These are phyloP conservation scores for Chamaea fasciata DNA, from an alignment of 2,113 vertebrate species.

Conservation along the genomic window DNA sequence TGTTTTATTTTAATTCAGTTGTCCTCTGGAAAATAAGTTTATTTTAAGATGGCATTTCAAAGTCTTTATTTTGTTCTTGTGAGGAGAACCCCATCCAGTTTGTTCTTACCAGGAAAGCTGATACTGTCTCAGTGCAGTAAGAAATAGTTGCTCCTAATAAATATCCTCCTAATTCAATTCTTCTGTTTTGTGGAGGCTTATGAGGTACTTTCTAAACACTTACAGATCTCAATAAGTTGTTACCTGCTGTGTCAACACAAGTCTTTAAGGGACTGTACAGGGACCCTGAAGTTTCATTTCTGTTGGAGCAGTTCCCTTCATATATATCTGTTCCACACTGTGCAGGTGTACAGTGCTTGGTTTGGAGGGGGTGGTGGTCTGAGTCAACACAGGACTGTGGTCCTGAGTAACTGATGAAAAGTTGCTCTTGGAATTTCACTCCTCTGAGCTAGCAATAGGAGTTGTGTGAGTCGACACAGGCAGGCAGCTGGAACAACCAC, in stretches of 20 bases:
- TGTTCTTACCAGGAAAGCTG: not conserved
- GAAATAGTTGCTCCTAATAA: not conserved
- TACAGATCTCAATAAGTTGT: not conserved
- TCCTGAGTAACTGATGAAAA: not conserved
- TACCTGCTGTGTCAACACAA: not conserved
- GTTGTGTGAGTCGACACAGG: not conserved
- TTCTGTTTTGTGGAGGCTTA: not conserved
- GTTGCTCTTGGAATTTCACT: not conserved
- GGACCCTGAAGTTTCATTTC: not conserved
- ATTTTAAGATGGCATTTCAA: not conserved
- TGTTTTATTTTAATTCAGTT: not conserved
- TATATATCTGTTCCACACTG: rapidly evolving
- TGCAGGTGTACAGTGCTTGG: not conserved
- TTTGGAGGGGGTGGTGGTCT: not conserved
- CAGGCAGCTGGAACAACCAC: not conserved
- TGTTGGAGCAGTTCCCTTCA: not conserved
- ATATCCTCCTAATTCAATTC: not conserved
- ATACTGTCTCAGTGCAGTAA: not conserved
- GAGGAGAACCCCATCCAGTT: not conserved
- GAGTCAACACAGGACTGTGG: rapidly evolving
- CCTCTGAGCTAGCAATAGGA: not conserved
- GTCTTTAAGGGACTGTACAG: not conserved
- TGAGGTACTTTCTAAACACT: not conserved
- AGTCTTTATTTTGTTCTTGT: not conserved
- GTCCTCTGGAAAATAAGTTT: not conserved